Conservation (phyloP, 1,140 invertebrate species). For the Drosophila quadrilineata region DNA sequence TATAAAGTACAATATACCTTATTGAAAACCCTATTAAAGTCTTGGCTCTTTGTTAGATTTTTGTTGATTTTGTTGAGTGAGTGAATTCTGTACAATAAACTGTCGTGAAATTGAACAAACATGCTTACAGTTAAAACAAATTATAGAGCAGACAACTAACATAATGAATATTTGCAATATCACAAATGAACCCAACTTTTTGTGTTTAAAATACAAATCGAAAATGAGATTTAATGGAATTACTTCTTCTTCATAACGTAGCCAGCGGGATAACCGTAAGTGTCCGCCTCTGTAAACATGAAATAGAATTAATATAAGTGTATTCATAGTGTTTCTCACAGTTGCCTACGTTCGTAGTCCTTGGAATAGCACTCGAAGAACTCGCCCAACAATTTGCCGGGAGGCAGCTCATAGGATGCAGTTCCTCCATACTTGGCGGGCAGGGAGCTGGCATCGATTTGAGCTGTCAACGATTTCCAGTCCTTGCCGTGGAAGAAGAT, state of each 20-base stretch:
- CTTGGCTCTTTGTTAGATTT: slow-evolving; percentile 23
- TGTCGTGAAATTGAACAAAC: too few relatives aligned
- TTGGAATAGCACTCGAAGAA: slow-evolving; percentile 83
- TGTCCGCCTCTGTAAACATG: slow-evolving; percentile 60
- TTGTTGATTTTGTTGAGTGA: slow-evolving; percentile 15
- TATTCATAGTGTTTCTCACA: not conserved
- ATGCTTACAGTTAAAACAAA: slow-evolving; percentile 4
- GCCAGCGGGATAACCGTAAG: slow-evolving; percentile 66
- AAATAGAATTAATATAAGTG: not conserved
- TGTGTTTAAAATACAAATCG: slow-evolving; percentile 55
- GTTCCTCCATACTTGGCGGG: slow-evolving; percentile 88
- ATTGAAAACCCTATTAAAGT: slow-evolving; percentile 41
- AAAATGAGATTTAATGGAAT: slow-evolving; percentile 20
- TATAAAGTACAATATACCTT: too few relatives aligned
- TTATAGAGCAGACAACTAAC: slow-evolving; percentile 30
- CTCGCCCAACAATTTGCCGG: slow-evolving; percentile 82
- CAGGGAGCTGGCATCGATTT: slow-evolving; percentile 85
- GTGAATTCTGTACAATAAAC: not conserved
- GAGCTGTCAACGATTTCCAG: slow-evolving; percentile 84
- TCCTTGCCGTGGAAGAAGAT: slow-evolving; percentile 89
- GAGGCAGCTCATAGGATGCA: slow-evolving; percentile 82
- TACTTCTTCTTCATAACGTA: slow-evolving; percentile 64
- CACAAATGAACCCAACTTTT: slow-evolving; percentile 77
- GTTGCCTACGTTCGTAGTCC: slow-evolving; percentile 83
- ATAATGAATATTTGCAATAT: slow-evolving; percentile 69